These are phyloP conservation scores for Apostichopus parvimensis DNA, from an alignment of 35 echinoderm and acorn worm genomes.

Conservation along the genomic window DNA sequence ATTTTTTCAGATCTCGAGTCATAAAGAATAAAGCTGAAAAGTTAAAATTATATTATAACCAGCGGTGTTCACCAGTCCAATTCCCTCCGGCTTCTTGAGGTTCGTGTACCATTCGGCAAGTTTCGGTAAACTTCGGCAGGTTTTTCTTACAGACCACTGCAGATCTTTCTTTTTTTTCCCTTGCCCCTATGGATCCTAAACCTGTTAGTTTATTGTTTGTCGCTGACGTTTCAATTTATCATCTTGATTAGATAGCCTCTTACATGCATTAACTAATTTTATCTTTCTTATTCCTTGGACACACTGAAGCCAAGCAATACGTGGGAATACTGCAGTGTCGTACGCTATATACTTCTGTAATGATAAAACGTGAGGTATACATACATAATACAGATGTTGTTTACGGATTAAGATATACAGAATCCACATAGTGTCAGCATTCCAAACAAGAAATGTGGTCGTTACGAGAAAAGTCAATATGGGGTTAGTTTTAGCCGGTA, in stretches of 20 bases:
- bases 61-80: too few species aligned
- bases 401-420: constrained; percentile 30
- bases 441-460: constrained; percentile 23
- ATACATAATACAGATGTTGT: not conserved
- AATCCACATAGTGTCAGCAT: constrained; percentile 1
- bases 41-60: too few species aligned
- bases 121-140: too few species aligned
- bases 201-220: not conserved
- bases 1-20: too few species aligned
- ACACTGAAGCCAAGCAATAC: constrained; percentile 20
- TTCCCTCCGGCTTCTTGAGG: not conserved
- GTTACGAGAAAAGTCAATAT: constrained; percentile 16
- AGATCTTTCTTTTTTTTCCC: not conserved
- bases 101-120: too few species aligned
- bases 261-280: constrained; percentile 29
- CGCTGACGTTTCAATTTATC: constrained; percentile 34
- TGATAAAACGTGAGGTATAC: not conserved
- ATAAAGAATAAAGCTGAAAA: too few species aligned
- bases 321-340: not conserved
- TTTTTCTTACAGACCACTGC: not conserved
- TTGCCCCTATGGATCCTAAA: not conserved
- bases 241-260: constrained; percentile 21
- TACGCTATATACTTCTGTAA: not conserved
- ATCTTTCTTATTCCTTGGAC: constrained; percentile 17
- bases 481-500: not conserved